phyloP scores from a whole-genome alignment of 2,797 vertebrate genomes.

The Anguilla anguilla region DNA sequence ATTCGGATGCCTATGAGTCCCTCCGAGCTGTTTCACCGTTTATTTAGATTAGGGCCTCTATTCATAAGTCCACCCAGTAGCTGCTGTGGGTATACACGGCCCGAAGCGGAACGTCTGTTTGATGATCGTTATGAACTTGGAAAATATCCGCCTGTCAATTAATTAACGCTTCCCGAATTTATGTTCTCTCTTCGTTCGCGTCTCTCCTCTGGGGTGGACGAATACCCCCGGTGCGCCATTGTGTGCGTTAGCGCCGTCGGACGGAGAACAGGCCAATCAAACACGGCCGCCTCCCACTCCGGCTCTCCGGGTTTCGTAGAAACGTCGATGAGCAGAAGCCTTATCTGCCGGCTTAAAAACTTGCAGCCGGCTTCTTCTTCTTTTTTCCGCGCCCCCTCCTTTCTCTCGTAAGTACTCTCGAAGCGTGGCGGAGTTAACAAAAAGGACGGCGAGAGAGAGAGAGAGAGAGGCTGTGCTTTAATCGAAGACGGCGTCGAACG shows the following conservation, averaged over 20 bases:
- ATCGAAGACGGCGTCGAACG: background rate
- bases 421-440: background rate
- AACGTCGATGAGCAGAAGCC: constrained; percentile 51
- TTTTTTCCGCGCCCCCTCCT: constrained; percentile 6
- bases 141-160: constrained; percentile 74
- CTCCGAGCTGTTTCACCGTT: constrained; percentile 71
- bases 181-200: constrained; percentile 56
- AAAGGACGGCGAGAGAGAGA: background rate
- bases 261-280: constrained; percentile 60
- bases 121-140: constrained; percentile 72
- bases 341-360: constrained; percentile 47
- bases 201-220: constrained; percentile 56
- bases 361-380: constrained; percentile 37
- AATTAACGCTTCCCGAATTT: constrained; percentile 71
- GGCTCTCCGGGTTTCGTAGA: constrained; percentile 41
- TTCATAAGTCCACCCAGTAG: constrained; percentile 77
- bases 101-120: constrained; percentile 67
- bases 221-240: constrained; percentile 57
- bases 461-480: background rate
- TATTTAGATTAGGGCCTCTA: constrained; percentile 81
- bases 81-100: constrained; percentile 63
- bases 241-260: constrained; percentile 60
- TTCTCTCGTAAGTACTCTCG: background rate
- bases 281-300: constrained; percentile 57
- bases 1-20: constrained; percentile 67